Percentiles rank a stretch among this genome's conserved stretches.
Evolutionary conservation across 1,140 invertebrate species (phyloP).

Genomic region (Sinella curviseta): DNA sequence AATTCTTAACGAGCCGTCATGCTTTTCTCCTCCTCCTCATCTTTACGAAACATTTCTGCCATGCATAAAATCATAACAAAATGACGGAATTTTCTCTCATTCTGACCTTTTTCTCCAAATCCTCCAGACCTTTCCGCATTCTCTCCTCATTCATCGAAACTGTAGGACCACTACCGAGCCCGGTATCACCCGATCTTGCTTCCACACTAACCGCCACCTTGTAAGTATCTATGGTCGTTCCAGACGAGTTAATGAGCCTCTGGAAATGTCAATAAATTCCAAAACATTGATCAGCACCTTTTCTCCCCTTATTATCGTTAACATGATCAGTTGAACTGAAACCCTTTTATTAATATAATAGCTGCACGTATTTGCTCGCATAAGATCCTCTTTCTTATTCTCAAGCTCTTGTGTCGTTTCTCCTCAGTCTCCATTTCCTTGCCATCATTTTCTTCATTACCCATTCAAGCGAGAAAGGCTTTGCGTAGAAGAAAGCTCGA

Average conservation of each 20-base stretch:
- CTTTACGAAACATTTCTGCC: background rate
- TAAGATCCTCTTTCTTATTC: background rate
- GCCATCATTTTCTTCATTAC: background rate
- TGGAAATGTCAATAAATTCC: conserved; percentile 19
- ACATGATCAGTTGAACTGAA: too few relatives aligned
- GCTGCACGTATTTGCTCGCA: too few relatives aligned
- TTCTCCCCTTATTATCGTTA: too few relatives aligned
- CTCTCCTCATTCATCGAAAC: conserved; percentile 43
- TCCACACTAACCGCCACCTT: conserved; percentile 35
- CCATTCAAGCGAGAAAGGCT: conserved; percentile 6
- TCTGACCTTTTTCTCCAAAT: conserved; percentile 45
- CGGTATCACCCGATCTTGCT: conserved; percentile 26
- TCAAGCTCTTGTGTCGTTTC: background rate
- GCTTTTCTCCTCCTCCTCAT: background rate
- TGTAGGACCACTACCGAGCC: background rate
- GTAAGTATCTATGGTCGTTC: conserved; percentile 35
- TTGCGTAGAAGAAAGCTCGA: too few relatives aligned
- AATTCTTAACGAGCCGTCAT: background rate
- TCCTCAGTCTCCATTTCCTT: background rate
- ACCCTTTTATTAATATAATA: too few relatives aligned
- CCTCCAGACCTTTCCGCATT: conserved; percentile 36
- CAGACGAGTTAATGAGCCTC: conserved; percentile 19
- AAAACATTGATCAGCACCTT: conserved; percentile 11
- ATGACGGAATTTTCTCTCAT: background rate
- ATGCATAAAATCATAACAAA: too few relatives aligned